Conservation (phyloP, 2,888 invertebrate species). For the Nomada goodeniana region DNA sequence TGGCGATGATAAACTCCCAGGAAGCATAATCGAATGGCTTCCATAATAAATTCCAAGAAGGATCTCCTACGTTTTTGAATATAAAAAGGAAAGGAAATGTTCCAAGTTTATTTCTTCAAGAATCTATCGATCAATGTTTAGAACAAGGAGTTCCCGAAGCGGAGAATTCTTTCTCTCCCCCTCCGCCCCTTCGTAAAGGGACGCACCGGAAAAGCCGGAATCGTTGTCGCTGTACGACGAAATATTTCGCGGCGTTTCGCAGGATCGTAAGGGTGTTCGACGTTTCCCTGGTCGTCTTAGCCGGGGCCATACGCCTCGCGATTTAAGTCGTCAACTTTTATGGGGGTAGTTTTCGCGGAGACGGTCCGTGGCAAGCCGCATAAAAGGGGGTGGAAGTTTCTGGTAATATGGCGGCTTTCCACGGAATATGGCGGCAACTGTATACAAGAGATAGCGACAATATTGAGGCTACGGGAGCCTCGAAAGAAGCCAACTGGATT, state of each 20-base stretch:
- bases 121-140: constrained; percentile 12
- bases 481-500: constrained; percentile 63
- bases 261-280: constrained; percentile 51
- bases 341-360: constrained; percentile 82
- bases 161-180: background rate
- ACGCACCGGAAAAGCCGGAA: background rate
- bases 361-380: constrained; percentile 74
- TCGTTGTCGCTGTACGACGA: constrained; percentile 28
- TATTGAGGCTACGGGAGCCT: constrained; percentile 74
- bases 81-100: background rate
- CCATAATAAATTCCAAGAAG: background rate
- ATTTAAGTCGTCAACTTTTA: constrained; percentile 83
- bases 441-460: constrained; percentile 83
- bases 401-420: constrained; percentile 81
- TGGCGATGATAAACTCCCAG: constrained; percentile 62
- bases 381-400: constrained; percentile 76
- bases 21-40: constrained; percentile 68
- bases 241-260: constrained; percentile 49
- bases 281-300: constrained; percentile 45
- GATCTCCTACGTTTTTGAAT: background rate
- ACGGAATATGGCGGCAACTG: constrained; percentile 82
- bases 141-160: background rate
- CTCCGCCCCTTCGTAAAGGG: background rate
- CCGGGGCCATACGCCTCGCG: constrained; percentile 79
- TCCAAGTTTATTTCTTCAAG: background rate